A percentile compares a stretch with the other conserved stretches of the same genome.
Evolutionary conservation across 2,113 vertebrate genomes (phyloP).

Genomic region (Pangasianodon gigas): DNA sequence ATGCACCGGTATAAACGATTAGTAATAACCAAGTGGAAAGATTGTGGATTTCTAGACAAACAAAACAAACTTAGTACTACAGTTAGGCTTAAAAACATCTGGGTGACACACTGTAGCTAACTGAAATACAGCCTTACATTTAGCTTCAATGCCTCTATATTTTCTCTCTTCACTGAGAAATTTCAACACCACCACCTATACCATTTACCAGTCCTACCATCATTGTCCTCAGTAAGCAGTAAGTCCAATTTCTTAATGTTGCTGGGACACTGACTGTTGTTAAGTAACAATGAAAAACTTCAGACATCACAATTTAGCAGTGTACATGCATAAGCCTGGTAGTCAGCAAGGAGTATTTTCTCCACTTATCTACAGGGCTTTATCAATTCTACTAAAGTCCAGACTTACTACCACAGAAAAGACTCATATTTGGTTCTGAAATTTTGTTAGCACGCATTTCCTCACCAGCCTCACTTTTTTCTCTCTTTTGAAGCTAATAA

Average conservation of each 20-base stretch:
- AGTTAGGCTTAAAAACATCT: neutral
- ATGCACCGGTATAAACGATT: neutral
- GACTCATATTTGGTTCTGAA: neutral
- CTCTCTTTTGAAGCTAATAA: neutral
- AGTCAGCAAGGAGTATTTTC: neutral
- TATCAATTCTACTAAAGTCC: neutral
- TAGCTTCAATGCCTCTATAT: neutral
- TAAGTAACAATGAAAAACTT: neutral
- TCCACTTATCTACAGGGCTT: neutral
- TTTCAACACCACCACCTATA: neutral
- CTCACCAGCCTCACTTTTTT: neutral
- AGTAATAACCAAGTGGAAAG: neutral
- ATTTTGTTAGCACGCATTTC: neutral
- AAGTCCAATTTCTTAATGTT: neutral
- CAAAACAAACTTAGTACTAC: neutral
- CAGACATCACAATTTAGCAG: neutral
- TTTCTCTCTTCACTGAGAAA: neutral
- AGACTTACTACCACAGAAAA: too few species aligned
- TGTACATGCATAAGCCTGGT: too few species aligned
- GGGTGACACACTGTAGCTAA: neutral
- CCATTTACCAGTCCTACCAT: neutral
- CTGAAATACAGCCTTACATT: neutral
- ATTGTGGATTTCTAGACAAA: neutral
- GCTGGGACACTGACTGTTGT: neutral
- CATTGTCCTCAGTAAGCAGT: neutral